These are phyloP conservation scores for Enoplolaimus lenunculus DNA, from an alignment of 2,888 invertebrate genomes.

Conservation along the genomic window DNA sequence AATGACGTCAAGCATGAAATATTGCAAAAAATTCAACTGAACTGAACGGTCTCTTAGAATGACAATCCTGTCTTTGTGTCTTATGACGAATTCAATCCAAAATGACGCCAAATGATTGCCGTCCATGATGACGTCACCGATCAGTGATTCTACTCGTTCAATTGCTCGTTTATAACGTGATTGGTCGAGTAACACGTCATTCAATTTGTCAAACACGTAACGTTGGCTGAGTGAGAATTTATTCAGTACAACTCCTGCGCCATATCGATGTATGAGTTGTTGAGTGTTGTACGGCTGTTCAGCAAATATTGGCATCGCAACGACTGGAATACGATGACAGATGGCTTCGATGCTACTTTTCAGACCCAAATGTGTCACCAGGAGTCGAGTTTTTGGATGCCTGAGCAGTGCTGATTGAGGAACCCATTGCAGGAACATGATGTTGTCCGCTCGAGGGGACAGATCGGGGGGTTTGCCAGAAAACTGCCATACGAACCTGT, in stretches of 20 bases:
- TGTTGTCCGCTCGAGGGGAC: neutral
- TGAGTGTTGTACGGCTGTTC: neutral
- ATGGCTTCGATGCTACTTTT: neutral
- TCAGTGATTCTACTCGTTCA: neutral
- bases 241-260: neutral
- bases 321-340: neutral
- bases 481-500: constrained; percentile 28
- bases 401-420: neutral
- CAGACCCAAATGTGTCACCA: neutral
- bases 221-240: neutral
- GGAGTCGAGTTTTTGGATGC: neutral
- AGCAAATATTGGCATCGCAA: neutral
- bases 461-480: neutral
- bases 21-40: neutral
- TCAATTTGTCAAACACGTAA: neutral
- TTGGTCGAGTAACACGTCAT: neutral
- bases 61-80: neutral
- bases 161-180: neutral
- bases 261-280: neutral
- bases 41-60: neutral
- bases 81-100: neutral
- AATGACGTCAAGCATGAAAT: neutral
- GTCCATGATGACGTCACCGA: neutral
- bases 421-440: neutral
- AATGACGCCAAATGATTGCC: neutral